Base-by-base conservation (phyloP, 2,113 vertebrate species). In the Vulpes lagopus region DNA sequence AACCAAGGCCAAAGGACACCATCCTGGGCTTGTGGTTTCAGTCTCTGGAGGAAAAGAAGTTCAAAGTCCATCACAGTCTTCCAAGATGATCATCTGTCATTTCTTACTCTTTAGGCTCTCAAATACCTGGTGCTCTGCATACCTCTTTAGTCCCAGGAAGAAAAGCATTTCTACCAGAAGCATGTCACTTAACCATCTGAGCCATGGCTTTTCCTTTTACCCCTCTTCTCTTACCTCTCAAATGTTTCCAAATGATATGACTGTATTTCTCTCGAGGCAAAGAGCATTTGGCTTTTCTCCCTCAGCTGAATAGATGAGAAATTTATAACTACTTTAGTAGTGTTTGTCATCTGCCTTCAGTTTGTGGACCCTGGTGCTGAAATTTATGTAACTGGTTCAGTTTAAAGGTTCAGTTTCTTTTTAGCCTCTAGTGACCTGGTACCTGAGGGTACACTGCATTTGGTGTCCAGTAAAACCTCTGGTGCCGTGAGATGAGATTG, bases 291-390 rank as follows among this genome's bases (percentile, higher is more conserved):
- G 30, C 62, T 73, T 17, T 4, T 22, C 14, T 6, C 6, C n/a
- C 35, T 11, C 43, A 62, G 49, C 81, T 79, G 55, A 96, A 7
- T 78, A 94, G 81, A 86, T 90, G 65, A 92, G 27, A 82, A 97
- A 65, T 73, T 84, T 87, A 57, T 35, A 88, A 30, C 76, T 74
- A 74, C 74, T 95, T 82, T 89, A 89, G 27, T 92, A 84, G 25
- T 82, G 51, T 92, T 96, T 96, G 89, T 89, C 65, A 93, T 27
- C 23, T 97, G 67, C 69, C 59, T 97, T 92, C 84, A 93, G n/a
- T 96, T 83, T 91, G 51, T 96, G 60, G 60, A 59, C 78, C 89
- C 51, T 32, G 73, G 57, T 92, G 60, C 88, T 97, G 35, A 86
- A 94, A 55, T 85, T 87, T 80, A 25, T 92, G 53, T 96, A 96